phyloP scores from a whole-genome alignment of 2,888 invertebrate species.

The Dolomedes plantarius region DNA sequence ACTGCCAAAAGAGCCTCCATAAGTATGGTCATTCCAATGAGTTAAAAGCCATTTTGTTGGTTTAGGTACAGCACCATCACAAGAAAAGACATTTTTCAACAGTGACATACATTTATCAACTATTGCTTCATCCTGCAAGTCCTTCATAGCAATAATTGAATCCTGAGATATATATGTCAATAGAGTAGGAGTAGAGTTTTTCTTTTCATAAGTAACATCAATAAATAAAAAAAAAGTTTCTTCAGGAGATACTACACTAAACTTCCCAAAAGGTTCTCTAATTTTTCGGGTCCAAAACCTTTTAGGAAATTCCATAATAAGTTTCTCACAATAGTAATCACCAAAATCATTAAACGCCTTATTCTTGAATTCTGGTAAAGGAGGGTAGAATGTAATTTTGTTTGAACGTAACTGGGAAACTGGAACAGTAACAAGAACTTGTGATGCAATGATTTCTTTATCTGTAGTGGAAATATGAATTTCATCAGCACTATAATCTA shows the following conservation, averaged over 20 bases:
- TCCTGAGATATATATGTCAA: conserved; percentile 78
- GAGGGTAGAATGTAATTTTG: conserved; percentile 77
- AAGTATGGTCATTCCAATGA: conserved; percentile 77
- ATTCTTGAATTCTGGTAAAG: conserved; percentile 77
- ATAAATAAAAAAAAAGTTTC: conserved; percentile 78
- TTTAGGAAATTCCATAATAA: conserved; percentile 77
- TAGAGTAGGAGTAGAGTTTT: conserved; percentile 74
- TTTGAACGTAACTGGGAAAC: conserved; percentile 77
- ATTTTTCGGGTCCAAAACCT: conserved; percentile 77
- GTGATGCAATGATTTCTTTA: conserved; percentile 7
- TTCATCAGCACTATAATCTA: conserved; percentile 35
- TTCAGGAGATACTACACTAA: conserved; percentile 28
- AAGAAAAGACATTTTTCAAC: conserved; percentile 77
- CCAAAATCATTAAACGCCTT: conserved; percentile 77
- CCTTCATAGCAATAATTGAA: conserved; percentile 76
- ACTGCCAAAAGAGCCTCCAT: conserved; percentile 78
- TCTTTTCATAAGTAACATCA: conserved; percentile 75
- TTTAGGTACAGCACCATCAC: conserved; percentile 75
- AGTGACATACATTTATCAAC: conserved; percentile 76
- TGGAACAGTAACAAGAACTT: conserved; percentile 78
- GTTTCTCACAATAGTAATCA: conserved; percentile 78
- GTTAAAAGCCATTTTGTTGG: conserved; percentile 77
- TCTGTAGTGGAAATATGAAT: conserved; percentile 24
- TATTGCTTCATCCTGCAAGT: conserved; percentile 76
- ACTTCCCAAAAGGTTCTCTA: conserved; percentile 74